Evolutionary conservation across 2,113 vertebrate genomes (phyloP), one percentile per base, ranked within the genome.

Genomic region (Narcine bancroftii): DNA sequence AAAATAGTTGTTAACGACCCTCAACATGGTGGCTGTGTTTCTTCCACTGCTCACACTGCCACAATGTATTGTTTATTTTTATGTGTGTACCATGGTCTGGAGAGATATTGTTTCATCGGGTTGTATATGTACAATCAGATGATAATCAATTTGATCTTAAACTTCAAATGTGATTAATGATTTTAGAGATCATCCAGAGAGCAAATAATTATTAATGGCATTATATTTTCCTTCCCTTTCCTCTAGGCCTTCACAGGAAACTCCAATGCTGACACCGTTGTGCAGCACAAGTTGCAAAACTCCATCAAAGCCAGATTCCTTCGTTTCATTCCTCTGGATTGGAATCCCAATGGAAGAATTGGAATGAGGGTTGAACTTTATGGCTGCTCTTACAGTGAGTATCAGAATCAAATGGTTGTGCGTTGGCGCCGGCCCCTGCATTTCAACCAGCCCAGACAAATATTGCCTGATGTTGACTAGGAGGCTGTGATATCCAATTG

Each of bases 301-400:
- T 96, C 96, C 1, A 96, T 98, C 93, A 96, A 96, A 93, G 96
- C 97, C 93, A 96, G 96, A 73, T 97, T 96, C 93, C 94, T 98
- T 1, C 96, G 97, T 56, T 96, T 98, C 93, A 94, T 96, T 92
- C 97, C 97, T 53, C 94, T 97, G 75, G 95, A 96, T 79, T 98
- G 97, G 97, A 98, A 97, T 94, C 94, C 93, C 0, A 97, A 95
- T 79, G 97, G 97, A 87, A 97, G 97, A 93, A 96, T 98, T 79
- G 97, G 97, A 73, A 96, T 98, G 96, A 95, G 97, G 24, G 95
- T 97, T 0, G 97, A 98, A 93, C 95, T 95, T 2, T 97, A 98
- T 3, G 97, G 97, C 72, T 98, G 97, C 92, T 93, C 94, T 36
- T 97, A 98, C 77, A 96, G 97, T 98, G 95, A 96, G 97, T 96